phyloP scores from a whole-genome alignment of 2,888 invertebrate genomes.

The Cheilosia scutellata region DNA sequence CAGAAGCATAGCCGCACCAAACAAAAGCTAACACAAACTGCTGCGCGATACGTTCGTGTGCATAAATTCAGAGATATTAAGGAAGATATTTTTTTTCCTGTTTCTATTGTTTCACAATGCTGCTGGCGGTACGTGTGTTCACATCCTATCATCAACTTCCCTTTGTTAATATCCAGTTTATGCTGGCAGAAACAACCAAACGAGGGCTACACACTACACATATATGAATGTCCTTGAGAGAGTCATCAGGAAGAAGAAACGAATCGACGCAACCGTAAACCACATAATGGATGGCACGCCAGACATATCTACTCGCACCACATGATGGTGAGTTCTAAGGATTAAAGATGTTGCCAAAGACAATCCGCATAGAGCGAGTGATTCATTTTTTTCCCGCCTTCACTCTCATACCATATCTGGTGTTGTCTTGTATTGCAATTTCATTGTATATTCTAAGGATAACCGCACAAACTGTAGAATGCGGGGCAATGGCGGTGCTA shows the following conservation, averaged over 20 bases:
- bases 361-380: constrained; percentile 35
- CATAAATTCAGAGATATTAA: constrained; percentile 48
- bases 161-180: constrained; percentile 48
- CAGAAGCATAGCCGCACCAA: not conserved
- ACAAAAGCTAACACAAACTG: constrained; percentile 31
- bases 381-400: constrained; percentile 39
- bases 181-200: constrained; percentile 26
- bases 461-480: not conserved
- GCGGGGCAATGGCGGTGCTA: not conserved
- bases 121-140: constrained; percentile 48
- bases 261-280: constrained; percentile 20
- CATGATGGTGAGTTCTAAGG: constrained; percentile 43
- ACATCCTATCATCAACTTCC: constrained; percentile 60
- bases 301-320: constrained; percentile 6
- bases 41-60: constrained; percentile 44
- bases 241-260: constrained; percentile 44
- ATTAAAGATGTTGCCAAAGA: constrained; percentile 51
- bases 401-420: no score
- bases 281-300: constrained; percentile 46
- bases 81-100: not conserved
- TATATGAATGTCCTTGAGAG: constrained; percentile 31
- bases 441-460: not conserved
- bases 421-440: not conserved
- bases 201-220: not conserved
- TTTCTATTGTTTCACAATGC: constrained; percentile 13